Base-by-base conservation (phyloP, 2,797 vertebrate genomes). In the Propithecus deckenii region DNA sequence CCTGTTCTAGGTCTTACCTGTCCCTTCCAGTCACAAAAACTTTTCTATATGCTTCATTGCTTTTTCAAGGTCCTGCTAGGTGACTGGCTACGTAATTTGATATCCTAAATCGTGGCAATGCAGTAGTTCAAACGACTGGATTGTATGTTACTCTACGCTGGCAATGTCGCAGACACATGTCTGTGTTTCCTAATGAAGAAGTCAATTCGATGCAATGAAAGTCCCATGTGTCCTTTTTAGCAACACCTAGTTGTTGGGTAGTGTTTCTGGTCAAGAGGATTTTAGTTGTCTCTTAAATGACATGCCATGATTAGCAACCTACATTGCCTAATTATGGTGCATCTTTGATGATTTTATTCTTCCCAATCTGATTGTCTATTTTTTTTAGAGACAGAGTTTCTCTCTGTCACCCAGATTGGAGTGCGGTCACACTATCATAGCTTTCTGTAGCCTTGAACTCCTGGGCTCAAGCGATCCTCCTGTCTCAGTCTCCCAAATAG, bases 261-360 rank as follows among this genome's bases (percentile, higher is more conserved):
- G 15, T 43, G 14, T 55, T 81, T 86, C 41, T 43, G n/a, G 7
- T 57, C 25, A 90, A 67, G 8, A 7, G 9, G 1, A 43, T 32
- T 74, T 23, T n/a, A 65, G 8, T 79, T 38, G 41, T 92, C 59
- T 84, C 50, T 30, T 63, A 57, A 83, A 25, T 57, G 57, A 41
- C 38, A 28, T 17, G 32, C 7, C 18, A 7, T 25, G 7, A 4
- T 71, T 6, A 69, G 15, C 32, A 3, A 0, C 1, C 1, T 41
- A 17, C 0, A 0, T 52, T 41, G 46, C 30, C 75, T 93, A 23
- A 50, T 55, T 67, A 20, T 17, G 28, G 11, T 48, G 5, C 32
- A 55, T 46, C 0, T 50, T 89, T 97, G 50, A 57, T 78, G 57
- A 57, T 78, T 92, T 91, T 79, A 69, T 14, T 71, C 38, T 79